Evolutionary conservation across 2,113 vertebrate genomes (phyloP).

Genomic region (Psammodynastes pulverulentus): DNA sequence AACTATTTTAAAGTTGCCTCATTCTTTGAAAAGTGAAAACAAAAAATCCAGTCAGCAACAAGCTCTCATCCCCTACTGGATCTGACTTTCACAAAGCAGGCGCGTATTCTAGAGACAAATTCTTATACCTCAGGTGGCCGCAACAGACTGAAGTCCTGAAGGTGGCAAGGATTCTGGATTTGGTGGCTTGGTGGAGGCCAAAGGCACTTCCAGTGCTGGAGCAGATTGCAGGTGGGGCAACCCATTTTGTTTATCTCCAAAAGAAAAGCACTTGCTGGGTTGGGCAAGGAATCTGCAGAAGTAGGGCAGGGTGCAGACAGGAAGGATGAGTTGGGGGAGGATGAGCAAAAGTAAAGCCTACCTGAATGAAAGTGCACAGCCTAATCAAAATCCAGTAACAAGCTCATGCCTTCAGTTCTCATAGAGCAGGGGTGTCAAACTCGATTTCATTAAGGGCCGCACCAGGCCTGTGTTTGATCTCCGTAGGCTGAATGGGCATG

Average conservation of each 20-base stretch:
- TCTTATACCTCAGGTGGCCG: not conserved
- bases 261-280: not conserved
- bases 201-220: not conserved
- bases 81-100: not conserved
- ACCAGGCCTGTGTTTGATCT: too few species aligned
- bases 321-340: not conserved
- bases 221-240: not conserved
- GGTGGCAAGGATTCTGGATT: not conserved
- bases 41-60: not conserved
- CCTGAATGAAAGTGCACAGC: not conserved
- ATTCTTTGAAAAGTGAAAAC: not conserved
- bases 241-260: not conserved
- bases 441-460: too few species aligned
- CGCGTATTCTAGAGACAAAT: not conserved
- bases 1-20: slow-evolving; percentile 33
- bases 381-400: slow-evolving; percentile 11
- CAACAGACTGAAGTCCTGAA: not conserved
- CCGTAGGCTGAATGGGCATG: too few species aligned
- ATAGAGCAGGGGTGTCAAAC: not conserved
- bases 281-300: not conserved
- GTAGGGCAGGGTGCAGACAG: slow-evolving; percentile 8
- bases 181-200: not conserved
- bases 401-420: not conserved
- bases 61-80: not conserved
- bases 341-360: not conserved